Base-by-base conservation (phyloP, 2,113 vertebrate genomes). In the Sclerurus mexicanus region DNA sequence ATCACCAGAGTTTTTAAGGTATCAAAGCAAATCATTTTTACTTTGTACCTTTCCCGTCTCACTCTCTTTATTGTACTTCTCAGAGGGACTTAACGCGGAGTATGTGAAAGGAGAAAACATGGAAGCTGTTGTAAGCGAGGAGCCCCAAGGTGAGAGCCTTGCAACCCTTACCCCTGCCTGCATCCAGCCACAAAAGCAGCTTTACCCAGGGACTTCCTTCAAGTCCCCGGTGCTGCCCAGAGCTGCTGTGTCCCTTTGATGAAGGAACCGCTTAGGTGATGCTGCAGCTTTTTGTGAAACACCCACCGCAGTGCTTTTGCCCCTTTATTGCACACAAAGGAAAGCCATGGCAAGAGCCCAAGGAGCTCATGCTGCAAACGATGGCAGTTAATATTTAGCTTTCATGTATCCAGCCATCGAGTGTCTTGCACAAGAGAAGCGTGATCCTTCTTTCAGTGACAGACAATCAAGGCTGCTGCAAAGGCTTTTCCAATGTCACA, bases 71-170 rank as follows among this genome's bases (percentile, higher is more conserved):
- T 94, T 91, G 71, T 84, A 44, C n/a, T 96, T 83, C 59, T 67
- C 98, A 99, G 99, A 99, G 98, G 99, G 98, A 59, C 98, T 99
- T 91, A 99, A 99, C 7, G 85, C 98, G 0, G 98, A 99, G 76
- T 98, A 99, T 2, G 98, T 98, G 88, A 99, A 99, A 93, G 98
- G 98, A 56, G 99, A 99, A 81, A 98, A 98, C 93, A 98, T 98
- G 74, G 99, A 99, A 72, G 98, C 97, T 0, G 99, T 99, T 5
- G 98, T 99, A 24, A 98, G 98, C 35, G 98, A 99, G 96, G 99
- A 99, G 35, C 99, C 99, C 46, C 99, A 99, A 98, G 99, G 99
- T 99, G 90, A 98, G 98, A 52, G 9, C 74, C 72, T 50, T 30
- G 53, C 72, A 49, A 52, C 58, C 90, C 46, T 85, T 68, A 18